Conservation (phyloP, 2,797 vertebrate genomes). For the Echeneis naucrates region DNA sequence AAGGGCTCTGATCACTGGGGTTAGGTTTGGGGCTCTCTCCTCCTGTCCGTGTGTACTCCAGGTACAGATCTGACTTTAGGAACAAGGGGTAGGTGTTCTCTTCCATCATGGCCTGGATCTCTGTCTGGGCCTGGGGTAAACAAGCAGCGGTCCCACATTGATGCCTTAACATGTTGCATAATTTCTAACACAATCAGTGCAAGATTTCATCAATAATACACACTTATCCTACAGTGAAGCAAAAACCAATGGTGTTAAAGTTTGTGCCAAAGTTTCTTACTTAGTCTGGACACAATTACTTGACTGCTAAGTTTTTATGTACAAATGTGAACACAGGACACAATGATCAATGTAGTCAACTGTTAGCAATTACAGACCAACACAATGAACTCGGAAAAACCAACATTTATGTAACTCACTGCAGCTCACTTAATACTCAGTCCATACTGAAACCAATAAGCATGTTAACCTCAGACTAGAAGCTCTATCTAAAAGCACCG, state of each 20-base stretch:
- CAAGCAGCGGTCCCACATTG: constrained; percentile 12
- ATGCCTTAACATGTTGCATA: background rate
- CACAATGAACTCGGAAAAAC: background rate
- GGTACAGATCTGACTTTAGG: constrained; percentile 96
- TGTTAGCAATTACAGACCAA: background rate
- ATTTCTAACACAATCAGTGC: background rate
- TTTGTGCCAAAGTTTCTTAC: background rate
- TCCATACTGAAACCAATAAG: background rate
- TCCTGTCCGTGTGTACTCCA: constrained; percentile 92
- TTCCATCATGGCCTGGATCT: constrained; percentile 95
- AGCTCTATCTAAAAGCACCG: background rate
- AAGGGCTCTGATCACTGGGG: constrained; percentile 89
- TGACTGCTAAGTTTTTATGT: background rate
- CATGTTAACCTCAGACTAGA: background rate
- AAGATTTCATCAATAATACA: background rate
- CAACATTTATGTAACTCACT: constrained; percentile 8
- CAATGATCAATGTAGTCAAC: background rate
- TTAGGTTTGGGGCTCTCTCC: constrained; percentile 91
- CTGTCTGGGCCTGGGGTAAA: constrained; percentile 89
- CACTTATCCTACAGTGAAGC: background rate
- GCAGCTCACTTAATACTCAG: background rate
- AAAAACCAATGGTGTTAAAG: background rate
- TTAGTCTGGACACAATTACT: background rate
- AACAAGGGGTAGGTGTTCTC: constrained; percentile 96
- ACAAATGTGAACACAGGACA: background rate